Percentiles rank a stretch among this genome's conserved stretches.
phyloP scores from a whole-genome alignment of 1,140 invertebrate genomes.

The Hyposmocoma kahamanoa region DNA sequence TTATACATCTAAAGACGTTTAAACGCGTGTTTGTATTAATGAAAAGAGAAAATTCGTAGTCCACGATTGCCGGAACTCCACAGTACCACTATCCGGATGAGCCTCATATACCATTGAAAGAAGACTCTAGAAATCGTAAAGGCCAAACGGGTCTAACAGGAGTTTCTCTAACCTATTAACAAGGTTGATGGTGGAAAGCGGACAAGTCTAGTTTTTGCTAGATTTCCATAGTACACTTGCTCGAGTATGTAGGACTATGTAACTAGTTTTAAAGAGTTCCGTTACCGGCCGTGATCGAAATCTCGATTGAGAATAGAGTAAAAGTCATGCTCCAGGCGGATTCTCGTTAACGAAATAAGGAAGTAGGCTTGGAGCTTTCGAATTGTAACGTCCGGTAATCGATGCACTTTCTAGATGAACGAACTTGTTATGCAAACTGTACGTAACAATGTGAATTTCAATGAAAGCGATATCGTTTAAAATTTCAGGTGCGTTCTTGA shows the following conservation, averaged over 20 bases:
- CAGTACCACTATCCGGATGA: slow-evolving; percentile 22
- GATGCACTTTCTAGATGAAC: slow-evolving; percentile 66
- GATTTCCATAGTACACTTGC: slow-evolving; percentile 37
- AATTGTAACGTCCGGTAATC: slow-evolving; percentile 47
- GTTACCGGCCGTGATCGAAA: slow-evolving; percentile 38
- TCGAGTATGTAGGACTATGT: slow-evolving; percentile 40
- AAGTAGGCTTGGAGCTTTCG: slow-evolving; percentile 62
- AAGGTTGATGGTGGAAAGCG: slow-evolving; percentile 60
- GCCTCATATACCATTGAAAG: slow-evolving; percentile 21
- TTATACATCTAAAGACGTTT: too few species aligned
- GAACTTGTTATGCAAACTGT: slow-evolving; percentile 62
- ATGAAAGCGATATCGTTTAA: slow-evolving; percentile 42
- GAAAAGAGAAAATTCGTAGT: slow-evolving; percentile 1
- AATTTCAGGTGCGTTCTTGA: slow-evolving; percentile 28
- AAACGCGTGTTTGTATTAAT: too few species aligned
- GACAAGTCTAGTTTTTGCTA: slow-evolving; percentile 59
- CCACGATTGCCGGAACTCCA: slow-evolving; percentile 3
- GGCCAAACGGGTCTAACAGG: slow-evolving; percentile 31
- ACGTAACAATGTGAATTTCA: slow-evolving; percentile 60
- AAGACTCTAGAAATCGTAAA: slow-evolving; percentile 40
- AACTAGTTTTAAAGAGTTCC: slow-evolving; percentile 54
- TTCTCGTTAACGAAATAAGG: slow-evolving; percentile 54
- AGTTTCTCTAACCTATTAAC: slow-evolving; percentile 60
- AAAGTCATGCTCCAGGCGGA: slow-evolving; percentile 57
- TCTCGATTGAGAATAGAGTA: slow-evolving; percentile 38